These are phyloP conservation scores for Pterocles gutturalis DNA, from an alignment of 2,113 vertebrate species.

Conservation along the genomic window DNA sequence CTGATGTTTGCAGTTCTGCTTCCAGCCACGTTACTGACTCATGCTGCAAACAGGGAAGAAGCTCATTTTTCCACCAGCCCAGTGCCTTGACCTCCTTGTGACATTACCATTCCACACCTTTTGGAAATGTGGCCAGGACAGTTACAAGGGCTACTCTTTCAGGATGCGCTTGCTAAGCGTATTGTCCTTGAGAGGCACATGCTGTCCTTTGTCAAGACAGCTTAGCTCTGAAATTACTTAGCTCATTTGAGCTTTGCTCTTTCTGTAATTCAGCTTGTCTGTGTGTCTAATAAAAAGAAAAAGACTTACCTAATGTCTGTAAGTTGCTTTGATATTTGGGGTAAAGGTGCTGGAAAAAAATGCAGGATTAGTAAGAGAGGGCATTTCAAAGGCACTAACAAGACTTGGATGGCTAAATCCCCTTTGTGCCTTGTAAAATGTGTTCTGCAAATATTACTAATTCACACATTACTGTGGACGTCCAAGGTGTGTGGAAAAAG, in stretches of 20 bases:
- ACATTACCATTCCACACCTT: background rate
- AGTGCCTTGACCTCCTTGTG: constrained; percentile 7
- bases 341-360: constrained; percentile 24
- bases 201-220: background rate
- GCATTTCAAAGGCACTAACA: constrained; percentile 37
- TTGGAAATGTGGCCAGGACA: background rate
- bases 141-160: background rate
- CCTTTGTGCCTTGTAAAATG: background rate
- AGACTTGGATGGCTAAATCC: background rate
- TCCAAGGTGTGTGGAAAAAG: background rate
- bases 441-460: background rate
- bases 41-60: background rate
- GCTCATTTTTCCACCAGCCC: background rate
- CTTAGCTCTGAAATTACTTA: constrained; percentile 25
- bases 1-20: background rate
- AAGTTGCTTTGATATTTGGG: constrained; percentile 50
- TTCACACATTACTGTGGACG: background rate
- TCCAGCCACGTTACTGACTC: background rate
- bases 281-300: background rate
- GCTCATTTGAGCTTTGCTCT: constrained; percentile 32
- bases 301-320: constrained; percentile 35
- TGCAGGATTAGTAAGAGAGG: background rate
- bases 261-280: background rate
- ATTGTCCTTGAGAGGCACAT: background rate
- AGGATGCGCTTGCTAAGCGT: background rate